phyloP scores from a whole-genome alignment of 2,888 invertebrate species.

The Drepana falcataria region DNA sequence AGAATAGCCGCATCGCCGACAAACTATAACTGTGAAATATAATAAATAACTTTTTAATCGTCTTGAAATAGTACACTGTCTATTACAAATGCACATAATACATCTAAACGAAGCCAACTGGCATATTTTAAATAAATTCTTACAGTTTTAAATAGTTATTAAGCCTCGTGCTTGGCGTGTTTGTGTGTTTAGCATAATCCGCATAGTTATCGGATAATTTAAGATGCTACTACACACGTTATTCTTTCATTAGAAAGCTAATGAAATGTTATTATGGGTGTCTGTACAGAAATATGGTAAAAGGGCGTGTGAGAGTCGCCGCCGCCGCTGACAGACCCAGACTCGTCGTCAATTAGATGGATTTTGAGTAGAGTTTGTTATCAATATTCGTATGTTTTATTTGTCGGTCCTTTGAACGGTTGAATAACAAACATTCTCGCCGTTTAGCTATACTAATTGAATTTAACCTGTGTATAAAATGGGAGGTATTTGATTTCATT shows the following conservation, averaged over 20 bases:
- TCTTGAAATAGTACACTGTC: background rate
- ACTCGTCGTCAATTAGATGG: constrained; percentile 44
- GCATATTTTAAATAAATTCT: constrained; percentile 1
- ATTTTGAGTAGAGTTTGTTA: constrained; percentile 31
- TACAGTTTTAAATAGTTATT: constrained; percentile 4
- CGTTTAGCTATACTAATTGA: constrained; percentile 52
- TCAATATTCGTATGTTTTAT: constrained; percentile 30
- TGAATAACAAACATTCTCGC: constrained; percentile 47
- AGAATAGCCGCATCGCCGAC: background rate
- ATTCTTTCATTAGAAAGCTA: constrained; percentile 31
- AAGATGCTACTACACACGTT: constrained; percentile 26
- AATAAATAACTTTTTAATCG: background rate
- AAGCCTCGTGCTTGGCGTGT: constrained; percentile 12
- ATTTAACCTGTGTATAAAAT: constrained; percentile 40
- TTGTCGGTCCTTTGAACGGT: constrained; percentile 40
- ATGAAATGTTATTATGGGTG: constrained; percentile 11
- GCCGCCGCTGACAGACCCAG: constrained; percentile 34
- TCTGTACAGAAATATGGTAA: constrained; percentile 24
- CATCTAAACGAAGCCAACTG: background rate
- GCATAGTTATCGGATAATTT: constrained; percentile 34
- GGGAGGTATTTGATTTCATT: constrained; percentile 54
- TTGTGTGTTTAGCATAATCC: constrained; percentile 19
- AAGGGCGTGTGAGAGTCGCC: constrained; percentile 36
- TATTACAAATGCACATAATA: background rate
- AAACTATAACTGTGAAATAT: background rate